Base-by-base conservation (phyloP, 2,113 vertebrate species). In the Clarias batrachus region DNA sequence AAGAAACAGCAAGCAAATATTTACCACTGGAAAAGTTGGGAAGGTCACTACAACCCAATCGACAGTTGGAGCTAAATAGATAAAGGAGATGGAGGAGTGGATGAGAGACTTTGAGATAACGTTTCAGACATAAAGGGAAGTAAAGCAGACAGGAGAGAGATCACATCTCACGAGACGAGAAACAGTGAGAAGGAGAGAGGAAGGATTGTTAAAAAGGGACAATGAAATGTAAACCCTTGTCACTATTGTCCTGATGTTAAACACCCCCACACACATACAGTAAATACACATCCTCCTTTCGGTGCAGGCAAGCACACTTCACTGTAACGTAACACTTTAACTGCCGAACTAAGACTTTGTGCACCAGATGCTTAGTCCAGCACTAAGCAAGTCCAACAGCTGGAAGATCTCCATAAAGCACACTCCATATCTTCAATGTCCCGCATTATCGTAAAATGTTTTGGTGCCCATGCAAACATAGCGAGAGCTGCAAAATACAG, bases 71-170 rank as follows among this genome's bases (percentile, higher is more conserved):
- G 74, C 25, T 56, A 77, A 77, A 56, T 2, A 56, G 52, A 77
- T 56, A 76, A 76, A 60, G 21, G 16, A 57, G 60, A 37, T n/a
- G 57, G 25, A 30, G 41, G 82, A 77, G 66, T 56, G 60, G 60
- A 71, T 27, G 37, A 57, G 56, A 84, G 30, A 78, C 30, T 80
- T 54, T 2, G 33, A 59, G 48, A 71, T 27, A 84, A 68, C 2
- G 70, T 63, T 65, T 25, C 60, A 78, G 52, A 54, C 59, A 54
- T 73, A 88, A 86, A 60, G 54, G 73, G 57, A 65, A 86, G 37
- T 79, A 8, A 80, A 73, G 30, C 74, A 70, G 73, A 87, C 74
- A 71, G 52, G 7, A 27, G 48, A 54, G 41, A 52, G 81, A 68
- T 80, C 21, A 33, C 23, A 27, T 37, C 23, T 68, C 59, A 79